Base-by-base conservation (phyloP, 2,113 vertebrate genomes). In the Alexandromys fortis region DNA sequence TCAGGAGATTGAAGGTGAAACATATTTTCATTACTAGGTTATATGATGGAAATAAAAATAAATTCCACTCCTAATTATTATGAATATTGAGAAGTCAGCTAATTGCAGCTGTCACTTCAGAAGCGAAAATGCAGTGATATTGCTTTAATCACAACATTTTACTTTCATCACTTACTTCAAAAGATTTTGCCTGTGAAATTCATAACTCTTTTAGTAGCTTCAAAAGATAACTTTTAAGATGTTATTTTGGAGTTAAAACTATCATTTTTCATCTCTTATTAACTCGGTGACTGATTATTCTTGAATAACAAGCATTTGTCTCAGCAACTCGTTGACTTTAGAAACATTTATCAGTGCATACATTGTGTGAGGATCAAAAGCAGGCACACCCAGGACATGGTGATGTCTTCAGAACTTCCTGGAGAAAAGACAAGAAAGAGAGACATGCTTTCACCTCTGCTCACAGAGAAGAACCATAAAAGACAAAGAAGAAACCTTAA, bases 171-270 rank as follows among this genome's bases (percentile, higher is more conserved):
- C n/a, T 82, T 83, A 55, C 86, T 88, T 92, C 77, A 45, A 94
- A 97, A 94, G 65, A 45, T 61, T 16, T 4, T 79, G n/a, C 16
- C 75, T 90, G 13, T n/a, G 81, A 85, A 92, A 96, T 72, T 52
- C 6, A 45, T 7, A 49, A 33, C 70, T 75, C 61, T 65, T 83
- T 85, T 92, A 58, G 19, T 19, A 68, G 38, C 17, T 35, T 87
- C 92, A 38, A 63, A 88, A 42, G 63, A 70, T 75, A 47, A 38
- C 55, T 82, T 93, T 91, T 75, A 19, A 93, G 77, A 86, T 49
- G 82, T 38, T 82, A 61, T 21, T 33, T 87, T 65, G 17, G 89
- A 94, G 94, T 82, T 68, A 78, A 82, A 91, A 77, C 38, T 52
- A 24, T 45, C 26, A 3, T 93, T 95, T 73, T 63, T 33, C 70